Evolutionary conservation across 2,113 vertebrate genomes (phyloP).

Genomic region (Reinhardtius hippoglossoides): DNA sequence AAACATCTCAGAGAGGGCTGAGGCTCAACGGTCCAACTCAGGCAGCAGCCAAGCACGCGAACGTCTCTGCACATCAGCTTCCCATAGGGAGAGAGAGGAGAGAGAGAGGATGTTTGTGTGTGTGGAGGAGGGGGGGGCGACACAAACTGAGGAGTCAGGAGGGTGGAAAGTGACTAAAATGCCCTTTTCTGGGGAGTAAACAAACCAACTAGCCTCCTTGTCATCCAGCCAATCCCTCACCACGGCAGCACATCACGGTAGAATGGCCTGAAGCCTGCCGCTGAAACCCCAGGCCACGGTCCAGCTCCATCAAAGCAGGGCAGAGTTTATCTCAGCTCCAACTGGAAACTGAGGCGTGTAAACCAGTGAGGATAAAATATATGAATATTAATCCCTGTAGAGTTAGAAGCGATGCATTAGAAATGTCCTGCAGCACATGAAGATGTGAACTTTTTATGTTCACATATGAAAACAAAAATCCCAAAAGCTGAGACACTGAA

Average conservation of each 20-base stretch:
- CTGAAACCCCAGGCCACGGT: conserved; percentile 2
- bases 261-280: neutral
- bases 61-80: conserved; percentile 66
- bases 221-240: conserved; percentile 26
- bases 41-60: conserved; percentile 69
- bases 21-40: conserved; percentile 42
- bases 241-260: conserved; percentile 2
- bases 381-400: neutral
- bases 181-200: conserved; percentile 48
- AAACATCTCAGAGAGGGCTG: conserved; percentile 20
- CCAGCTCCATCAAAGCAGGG: neutral
- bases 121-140: neutral
- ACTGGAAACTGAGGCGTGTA: neutral
- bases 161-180: conserved; percentile 32
- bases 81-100: conserved; percentile 9
- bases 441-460: neutral
- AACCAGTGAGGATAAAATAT: neutral
- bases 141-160: conserved; percentile 3
- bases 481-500: too few relatives aligned
- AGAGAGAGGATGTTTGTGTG: neutral
- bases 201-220: conserved; percentile 27
- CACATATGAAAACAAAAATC: too few relatives aligned
- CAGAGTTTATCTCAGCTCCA: neutral
- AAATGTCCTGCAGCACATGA: neutral
- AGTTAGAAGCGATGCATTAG: neutral